Evolutionary conservation across 1,140 invertebrate genomes (phyloP), one percentile per base, ranked within the genome.

Genomic region (Archegozetes longisetosus): DNA sequence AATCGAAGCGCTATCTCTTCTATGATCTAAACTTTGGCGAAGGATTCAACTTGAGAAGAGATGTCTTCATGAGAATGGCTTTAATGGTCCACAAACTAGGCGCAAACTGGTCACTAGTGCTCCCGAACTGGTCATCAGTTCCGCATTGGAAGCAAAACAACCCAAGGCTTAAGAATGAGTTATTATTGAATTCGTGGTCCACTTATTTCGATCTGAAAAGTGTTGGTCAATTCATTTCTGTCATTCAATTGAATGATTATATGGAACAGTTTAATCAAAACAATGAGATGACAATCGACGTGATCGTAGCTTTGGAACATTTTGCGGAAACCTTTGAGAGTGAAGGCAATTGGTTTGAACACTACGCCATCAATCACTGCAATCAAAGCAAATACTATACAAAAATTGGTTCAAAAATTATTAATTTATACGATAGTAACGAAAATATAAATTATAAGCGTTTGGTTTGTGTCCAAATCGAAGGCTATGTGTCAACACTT

Each of bases 21-120:
- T 97, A 96, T 72, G 88, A 95, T 73, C 84, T 96, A 0, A 97
- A 96, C 75, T 82, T 81, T 22, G 82, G 85, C 1, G 93, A 98
- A 79, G 94, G 94, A 0, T 98, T 98, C 69, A 98, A 98, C 77
- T 76, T 98, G 60, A 75, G 92, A 53, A 76, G 93, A 62, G 94
- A 98, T 78, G 93, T 98, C 12, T 97, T 92, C 66, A 82, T 97
- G 73, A 77, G 94, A 67, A 77, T 95, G 66, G 88, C 92, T 14
- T 82, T 85, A 55, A 81, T 94, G 65, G 75, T 88, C 0, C 76
- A 78, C 67, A 77, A 79, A 61, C 74, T 88, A 62, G 61, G 67
- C 17, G 6, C 32, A 6, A 17, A 73, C 12, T 80, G 78, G 77
- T 71, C 73, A 53, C 66, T 81, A 57, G 79, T 80, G 58, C 72